phyloP scores from a whole-genome alignment of 2,888 invertebrate genomes.

The Meta bourneti region DNA sequence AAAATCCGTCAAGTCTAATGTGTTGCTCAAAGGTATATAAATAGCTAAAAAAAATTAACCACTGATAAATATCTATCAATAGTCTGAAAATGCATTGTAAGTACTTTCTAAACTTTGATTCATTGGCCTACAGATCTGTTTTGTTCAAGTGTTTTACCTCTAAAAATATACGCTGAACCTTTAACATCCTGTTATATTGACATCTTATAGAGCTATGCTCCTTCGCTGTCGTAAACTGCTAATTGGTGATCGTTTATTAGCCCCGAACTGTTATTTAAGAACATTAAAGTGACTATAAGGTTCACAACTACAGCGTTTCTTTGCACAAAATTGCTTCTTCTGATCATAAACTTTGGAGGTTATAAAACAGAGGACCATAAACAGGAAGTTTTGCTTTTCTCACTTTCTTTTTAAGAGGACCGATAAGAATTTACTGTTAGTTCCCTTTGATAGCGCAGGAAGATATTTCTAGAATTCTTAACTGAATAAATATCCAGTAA shows the following conservation, averaged over 20 bases:
- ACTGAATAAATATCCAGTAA: background rate
- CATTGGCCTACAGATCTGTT: background rate
- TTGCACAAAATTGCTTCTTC: background rate
- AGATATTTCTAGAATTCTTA: background rate
- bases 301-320: background rate
- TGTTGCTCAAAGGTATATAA: too few species aligned
- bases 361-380: background rate
- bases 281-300: conserved; percentile 14
- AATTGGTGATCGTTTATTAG: background rate
- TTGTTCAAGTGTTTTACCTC: background rate
- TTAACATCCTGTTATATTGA: background rate
- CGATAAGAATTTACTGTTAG: background rate
- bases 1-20: too few species aligned
- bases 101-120: background rate
- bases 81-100: too few species aligned
- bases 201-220: background rate
- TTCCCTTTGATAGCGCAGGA: background rate
- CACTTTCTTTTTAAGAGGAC: background rate
- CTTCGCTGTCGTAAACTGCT: background rate
- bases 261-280: conserved; percentile 15
- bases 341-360: background rate
- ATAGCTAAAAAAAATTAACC: too few species aligned
- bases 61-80: too few species aligned
- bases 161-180: background rate
- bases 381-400: background rate